Base-by-base conservation (phyloP, 2,888 invertebrate species). In the Gastracanthus pulcherrimus region DNA sequence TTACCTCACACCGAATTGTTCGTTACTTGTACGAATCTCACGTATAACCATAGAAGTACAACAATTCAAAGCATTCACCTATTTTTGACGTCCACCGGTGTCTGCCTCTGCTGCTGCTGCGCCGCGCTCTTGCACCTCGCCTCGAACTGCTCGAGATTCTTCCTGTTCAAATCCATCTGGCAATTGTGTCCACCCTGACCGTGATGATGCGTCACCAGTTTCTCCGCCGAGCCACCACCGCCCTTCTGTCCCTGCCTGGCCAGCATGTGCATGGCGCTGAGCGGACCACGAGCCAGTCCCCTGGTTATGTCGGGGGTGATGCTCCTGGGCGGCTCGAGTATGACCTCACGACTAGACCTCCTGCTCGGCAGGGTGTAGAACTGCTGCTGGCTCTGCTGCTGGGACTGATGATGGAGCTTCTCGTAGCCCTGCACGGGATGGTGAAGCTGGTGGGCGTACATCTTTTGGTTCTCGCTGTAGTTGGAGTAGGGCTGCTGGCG, bases 271-370 rank as follows among this genome's bases (percentile, higher is more conserved):
- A 89, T 86, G 2, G 89, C 83, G 51, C 86, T 89, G 9, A 90
- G 71, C 5, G 88, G 84, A 31, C 85, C 89, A 23, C 88, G 88
- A 19, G 86, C 90, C 77, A 93, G 87, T 29, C 93, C 93, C 77
- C 93, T 89, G 41, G 93, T 93, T 70, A 93, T 93, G 79, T 93
- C 93, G 1, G 93, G 93, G 1, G 93, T 93, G 51, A 93, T 92
- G 55, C 93, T 93, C 71, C 93, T 92, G 7, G 92, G 91, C 34
- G 91, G 91, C 69, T 90, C 89, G n/a, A 89, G 87, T 31, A 87
- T 84, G 26, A 86, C 83, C 36, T 93, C 92, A 81, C 89, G 91
- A 62, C 92, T 92, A 1, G 92, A 86, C 83, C 92, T 92, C 78
- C 92, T 91, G 41, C 90, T 88, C 1, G 93, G 93, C 51, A 93